Base-by-base conservation (phyloP, 2,113 vertebrate genomes). In the Cnemophilus loriae region DNA sequence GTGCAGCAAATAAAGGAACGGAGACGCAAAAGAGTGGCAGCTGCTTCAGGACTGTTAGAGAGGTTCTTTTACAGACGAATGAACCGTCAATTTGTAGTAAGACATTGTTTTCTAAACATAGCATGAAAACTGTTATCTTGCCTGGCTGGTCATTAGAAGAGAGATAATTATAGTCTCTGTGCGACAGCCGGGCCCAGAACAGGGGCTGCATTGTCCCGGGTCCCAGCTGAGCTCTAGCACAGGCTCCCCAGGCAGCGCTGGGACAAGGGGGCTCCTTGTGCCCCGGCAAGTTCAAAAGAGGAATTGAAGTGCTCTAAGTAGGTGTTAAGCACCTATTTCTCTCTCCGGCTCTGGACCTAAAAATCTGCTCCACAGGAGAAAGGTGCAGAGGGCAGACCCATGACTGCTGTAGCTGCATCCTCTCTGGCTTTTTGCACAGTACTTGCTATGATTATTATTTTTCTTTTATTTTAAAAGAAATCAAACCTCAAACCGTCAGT, bases 31-130 rank as follows among this genome's bases (percentile, higher is more conserved):
- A 81, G 91, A 93, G 26, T 78, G 93, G 79, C 95, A 96, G 85
- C 92, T 94, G 92, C 85, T 89, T 78, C 24, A 24, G 74, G 63
- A 20, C 79, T 94, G 87, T 74, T 90, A 65, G 71, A 84, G 93
- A 93, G 84, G 17, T 61, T 94, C 89, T 95, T 96, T 96, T 93
- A 79, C 76, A 91, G 80, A 47, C 87, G 39, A 94, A 77, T 90
- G 93, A 88, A 78, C 90, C 5, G 16, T 67, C 92, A 95, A 93
- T 96, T 94, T 94, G 95, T 96, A 96, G 92, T 93, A 94, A 93
- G 96, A 93, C 95, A 96, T 94, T 96, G 93, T 97, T 95, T 96
- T 97, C 90, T 94, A 96, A 97, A 96, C 93, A 96, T 71, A 95
- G 85, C 77, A 75, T 93, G 71, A 96, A 95, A 96, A 94, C 90